These are phyloP conservation scores for Andricus quercusramuli DNA, from an alignment of 2,888 invertebrate species.

Conservation along the genomic window DNA sequence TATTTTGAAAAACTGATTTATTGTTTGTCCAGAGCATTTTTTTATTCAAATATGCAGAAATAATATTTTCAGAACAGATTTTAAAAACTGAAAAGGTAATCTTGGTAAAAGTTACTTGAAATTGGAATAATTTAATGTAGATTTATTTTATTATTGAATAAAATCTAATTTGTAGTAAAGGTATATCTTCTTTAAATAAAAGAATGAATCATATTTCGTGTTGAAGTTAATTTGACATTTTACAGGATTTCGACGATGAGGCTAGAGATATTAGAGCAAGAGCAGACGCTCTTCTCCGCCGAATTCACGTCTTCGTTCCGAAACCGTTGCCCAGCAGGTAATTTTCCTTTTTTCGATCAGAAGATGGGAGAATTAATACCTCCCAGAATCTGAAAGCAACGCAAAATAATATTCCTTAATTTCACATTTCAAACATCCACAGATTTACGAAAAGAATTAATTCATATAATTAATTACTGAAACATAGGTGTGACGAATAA, in stretches of 20 bases:
- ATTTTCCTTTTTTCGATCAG: conserved; percentile 48
- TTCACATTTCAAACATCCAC: not conserved
- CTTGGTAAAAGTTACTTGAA: not conserved
- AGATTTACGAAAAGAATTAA: not conserved
- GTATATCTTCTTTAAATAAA: not conserved
- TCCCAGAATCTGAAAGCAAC: not conserved
- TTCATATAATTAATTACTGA: not conserved
- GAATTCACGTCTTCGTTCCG: conserved; percentile 88
- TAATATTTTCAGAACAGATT: not conserved
- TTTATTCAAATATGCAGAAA: not conserved
- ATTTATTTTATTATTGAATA: no score
- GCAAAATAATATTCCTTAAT: conserved; percentile 12
- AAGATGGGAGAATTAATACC: not conserved
- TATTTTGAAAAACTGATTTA: not conserved
- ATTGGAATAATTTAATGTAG: no score
- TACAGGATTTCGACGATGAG: conserved; percentile 91
- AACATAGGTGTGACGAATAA: no score
- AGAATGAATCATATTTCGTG: not conserved
- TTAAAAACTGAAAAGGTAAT: not conserved
- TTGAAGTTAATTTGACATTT: conserved; percentile 41
- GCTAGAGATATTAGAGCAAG: conserved; percentile 89
- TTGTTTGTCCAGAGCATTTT: not conserved
- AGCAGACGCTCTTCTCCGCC: conserved; percentile 86
- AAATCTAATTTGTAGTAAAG: not conserved
- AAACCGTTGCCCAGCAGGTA: conserved; percentile 85